Base-by-base conservation (phyloP, 2,888 invertebrate genomes). In the Ctena decussata region DNA sequence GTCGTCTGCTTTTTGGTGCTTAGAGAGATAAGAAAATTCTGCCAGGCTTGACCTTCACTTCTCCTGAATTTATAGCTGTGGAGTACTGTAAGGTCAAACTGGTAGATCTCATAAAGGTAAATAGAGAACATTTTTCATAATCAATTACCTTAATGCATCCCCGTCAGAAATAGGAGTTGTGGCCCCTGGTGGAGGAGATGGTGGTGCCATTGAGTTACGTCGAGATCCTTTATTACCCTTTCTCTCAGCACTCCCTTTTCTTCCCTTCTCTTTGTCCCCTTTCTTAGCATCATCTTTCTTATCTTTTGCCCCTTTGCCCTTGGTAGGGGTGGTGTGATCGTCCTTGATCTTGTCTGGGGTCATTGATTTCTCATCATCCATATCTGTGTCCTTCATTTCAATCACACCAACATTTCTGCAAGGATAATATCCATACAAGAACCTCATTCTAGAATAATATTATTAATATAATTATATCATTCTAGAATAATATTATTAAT, bases 131-230 rank as follows among this genome's bases (percentile, higher is more conserved):
- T n/a, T n/a, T n/a, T n/a, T n/a, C n/a, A n/a, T n/a, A n/a, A n/a
- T n/a, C n/a, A n/a, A 84, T 76, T 78, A 93, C 93, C 93, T 93
- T 71, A 90, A 82, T 32, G 87, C 93, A 80, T 95, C 95, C 21
- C 88, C 89, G 75, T 95, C 95, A 15, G 94, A 94, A 27, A 91
- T 92, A 21, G 95, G 95, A 1, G 95, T 94, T 21, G 90, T 77
- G 0, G 91, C 91, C n/a, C 95, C 94, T 27, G 94, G 94, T 15
- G 95, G 95, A 18, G 95, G 95, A 0, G 95, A 94, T 0, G 90
- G 82, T 2, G 90, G 86, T n/a, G 89, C 87, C 53, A 90, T 89
- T 0, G 94, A 94, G 77, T 92, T 91, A 30, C 93, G 90, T 15
- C 94, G 87, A 1, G 90, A 91, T 15, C 83, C 77, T 18, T 90